Percentiles rank a stretch among this genome's conserved stretches.
Evolutionary conservation across 2,888 invertebrate genomes (phyloP).

Genomic region (Trissoscelio sp.): DNA sequence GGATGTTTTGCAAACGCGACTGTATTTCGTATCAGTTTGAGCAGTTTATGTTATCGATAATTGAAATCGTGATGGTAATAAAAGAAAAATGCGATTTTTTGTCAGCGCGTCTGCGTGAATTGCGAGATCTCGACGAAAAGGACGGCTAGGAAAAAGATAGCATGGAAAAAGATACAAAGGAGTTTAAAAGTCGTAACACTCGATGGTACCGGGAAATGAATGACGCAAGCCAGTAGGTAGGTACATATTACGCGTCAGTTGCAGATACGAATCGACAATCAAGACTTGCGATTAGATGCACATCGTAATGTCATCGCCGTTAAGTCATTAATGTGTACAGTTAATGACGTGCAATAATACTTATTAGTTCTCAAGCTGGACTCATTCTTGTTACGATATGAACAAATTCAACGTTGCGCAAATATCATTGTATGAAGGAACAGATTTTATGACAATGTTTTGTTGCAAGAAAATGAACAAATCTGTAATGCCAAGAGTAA

Average conservation of each 20-base stretch:
- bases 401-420: constrained; percentile 16
- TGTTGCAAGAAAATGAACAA: constrained; percentile 4
- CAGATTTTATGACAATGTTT: constrained; percentile 25
- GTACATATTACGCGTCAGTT: constrained; percentile 61
- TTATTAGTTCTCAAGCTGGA: constrained; percentile 27
- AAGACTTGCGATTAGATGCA: constrained; percentile 60
- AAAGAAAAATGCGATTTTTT: constrained; percentile 43
- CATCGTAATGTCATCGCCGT: constrained; percentile 63
- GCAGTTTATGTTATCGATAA: constrained; percentile 51
- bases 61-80: constrained; percentile 52
- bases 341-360: constrained; percentile 71
- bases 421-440: constrained; percentile 17
- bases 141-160: constrained; percentile 42
- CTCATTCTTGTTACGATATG: constrained; percentile 18
- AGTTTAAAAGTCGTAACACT: constrained; percentile 54
- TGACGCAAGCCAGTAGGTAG: constrained; percentile 61
- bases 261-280: constrained; percentile 65
- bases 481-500: constrained; percentile 1
- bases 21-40: constrained; percentile 19
- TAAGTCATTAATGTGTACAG: constrained; percentile 61
- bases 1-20: constrained; percentile 38
- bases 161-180: constrained; percentile 53
- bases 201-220: constrained; percentile 62
- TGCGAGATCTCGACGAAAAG: constrained; percentile 38
- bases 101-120: constrained; percentile 31